Base-by-base conservation (phyloP, 2,888 invertebrate genomes). In the Lottia scabra region DNA sequence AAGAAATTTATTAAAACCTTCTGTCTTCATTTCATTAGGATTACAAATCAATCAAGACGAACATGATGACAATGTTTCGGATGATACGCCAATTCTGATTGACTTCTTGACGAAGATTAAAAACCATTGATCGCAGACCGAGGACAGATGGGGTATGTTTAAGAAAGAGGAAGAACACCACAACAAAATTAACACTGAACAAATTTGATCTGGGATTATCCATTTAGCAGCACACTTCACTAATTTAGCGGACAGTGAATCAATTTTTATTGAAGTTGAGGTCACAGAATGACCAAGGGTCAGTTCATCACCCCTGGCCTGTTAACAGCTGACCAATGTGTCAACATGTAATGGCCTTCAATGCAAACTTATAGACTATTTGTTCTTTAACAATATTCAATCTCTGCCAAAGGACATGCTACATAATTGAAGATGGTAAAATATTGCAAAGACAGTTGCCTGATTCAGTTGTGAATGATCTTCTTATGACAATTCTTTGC, bases 161-260 rank as follows among this genome's bases (percentile, higher is more conserved):
- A 56, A 56, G 56, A 19, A 56, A 56, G 23, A 56, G 19, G 19
- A 56, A 23, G 23, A 23, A n/a, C 56, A 56, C 56, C 56, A 19
- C 56, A 56, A 23, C 23, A 10, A 56, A 56, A 56, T 56, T 56
- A 56, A 19, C 56, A 56, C 23, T 19, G 23, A 23, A 56, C 56
- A 56, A 56, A 56, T 56, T 23, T 56, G 56, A 56, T 23, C 56
- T 23, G 23, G 56, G 56, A 56, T 56, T 56, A 56, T 56, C 56
- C 56, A 56, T 56, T 56, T 56, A 56, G 56, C 56, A 23, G 56
- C 56, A 56, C 56, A 56, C 56, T 56, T 56, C 56, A 56, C 56
- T 23, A 56, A 56, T 56, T 56, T 56, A 56, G 19, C 10, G 3
- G 23, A 23, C 56, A 23, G 56, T 23, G 56, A 56, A 56, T 56